These are phyloP conservation scores for Meganola albula DNA, from an alignment of 2,888 invertebrate species.

Conservation along the genomic window DNA sequence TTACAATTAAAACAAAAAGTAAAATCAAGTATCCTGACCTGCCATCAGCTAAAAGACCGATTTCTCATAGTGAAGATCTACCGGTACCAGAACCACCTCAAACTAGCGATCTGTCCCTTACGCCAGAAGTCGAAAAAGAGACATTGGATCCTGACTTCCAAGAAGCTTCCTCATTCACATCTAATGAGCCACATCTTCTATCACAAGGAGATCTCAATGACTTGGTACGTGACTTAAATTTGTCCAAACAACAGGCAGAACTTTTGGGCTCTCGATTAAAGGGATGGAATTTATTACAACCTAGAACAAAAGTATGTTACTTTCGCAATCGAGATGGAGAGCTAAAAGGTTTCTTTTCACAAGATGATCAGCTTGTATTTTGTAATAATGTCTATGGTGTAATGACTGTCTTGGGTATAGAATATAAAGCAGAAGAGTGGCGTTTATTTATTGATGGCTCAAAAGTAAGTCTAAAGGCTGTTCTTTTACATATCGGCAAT, in stretches of 20 bases:
- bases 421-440: slow-evolving; percentile 3
- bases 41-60: slow-evolving; percentile 2
- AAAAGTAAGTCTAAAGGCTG: slow-evolving; percentile 7
- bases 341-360: slow-evolving; percentile 4
- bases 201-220: background rate
- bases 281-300: slow-evolving; percentile 6
- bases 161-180: background rate
- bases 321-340: slow-evolving; percentile 6
- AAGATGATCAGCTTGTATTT: slow-evolving; percentile 5
- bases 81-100: slow-evolving; percentile 1
- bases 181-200: background rate
- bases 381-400: slow-evolving; percentile 6
- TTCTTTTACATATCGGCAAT: slow-evolving; percentile 7
- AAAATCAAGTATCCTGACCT: background rate
- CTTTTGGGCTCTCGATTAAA: slow-evolving; percentile 4
- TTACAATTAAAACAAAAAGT: slow-evolving; percentile 1
- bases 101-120: background rate
- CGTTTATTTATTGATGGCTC: slow-evolving; percentile 9
- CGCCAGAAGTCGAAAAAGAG: background rate
- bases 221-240: background rate
- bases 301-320: slow-evolving; percentile 4
- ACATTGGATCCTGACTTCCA: background rate
- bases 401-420: slow-evolving; percentile 5
- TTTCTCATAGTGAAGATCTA: background rate
- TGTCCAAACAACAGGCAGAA: slow-evolving; percentile 6